Base-by-base conservation (phyloP, 2,888 invertebrate species). In the Oscheius sp. region DNA sequence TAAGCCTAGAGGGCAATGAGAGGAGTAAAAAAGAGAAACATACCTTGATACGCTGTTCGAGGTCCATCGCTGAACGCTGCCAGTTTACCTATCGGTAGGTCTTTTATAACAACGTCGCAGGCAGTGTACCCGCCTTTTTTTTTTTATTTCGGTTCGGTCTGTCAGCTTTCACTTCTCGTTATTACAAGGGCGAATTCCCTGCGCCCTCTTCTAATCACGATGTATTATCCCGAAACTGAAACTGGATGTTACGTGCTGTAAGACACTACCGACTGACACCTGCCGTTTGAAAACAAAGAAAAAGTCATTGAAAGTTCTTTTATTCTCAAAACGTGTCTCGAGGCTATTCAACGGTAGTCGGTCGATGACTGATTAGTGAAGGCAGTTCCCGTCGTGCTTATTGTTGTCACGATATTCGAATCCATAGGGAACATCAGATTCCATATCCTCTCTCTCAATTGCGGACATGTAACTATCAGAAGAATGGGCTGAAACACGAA, bases 21-120 rank as follows among this genome's bases (percentile, higher is more conserved):
- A 50, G 50, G 26, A 50, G 20, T 12, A 24, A 33, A 33, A 1
- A 33, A 22, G 33, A 17, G 12, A 17, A 54, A 28, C 14, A n/a
- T 33, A 54, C 54, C 59, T 59, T 59, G 41, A 59, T 59, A 41
- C 59, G 59, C 24, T 59, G 59, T 30, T 59, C 59, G 44, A 59
- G 44, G 28, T 59, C 59, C 59, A 59, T 59, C 17, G 44, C 59
- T 24, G 59, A 44, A 44, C 14, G 44, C 41, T 59, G 59, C 9
- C 41, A 28, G 17, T 44, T 30, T 33, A 5, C 33, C 17, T 17
- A 20, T 12, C 20, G n/a, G 9, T n/a, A 2, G 20, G 33, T 54
- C 36, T 54, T 54, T 33, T 54, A 54, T 17, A 47, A 2, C 17
- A 6, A 0, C 51, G 9, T 17, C n/a, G 54, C 20, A 36, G 54